These are phyloP conservation scores for Imbricaverruca yamaguchii DNA, from an alignment of 2,888 invertebrate species.

Conservation along the genomic window DNA sequence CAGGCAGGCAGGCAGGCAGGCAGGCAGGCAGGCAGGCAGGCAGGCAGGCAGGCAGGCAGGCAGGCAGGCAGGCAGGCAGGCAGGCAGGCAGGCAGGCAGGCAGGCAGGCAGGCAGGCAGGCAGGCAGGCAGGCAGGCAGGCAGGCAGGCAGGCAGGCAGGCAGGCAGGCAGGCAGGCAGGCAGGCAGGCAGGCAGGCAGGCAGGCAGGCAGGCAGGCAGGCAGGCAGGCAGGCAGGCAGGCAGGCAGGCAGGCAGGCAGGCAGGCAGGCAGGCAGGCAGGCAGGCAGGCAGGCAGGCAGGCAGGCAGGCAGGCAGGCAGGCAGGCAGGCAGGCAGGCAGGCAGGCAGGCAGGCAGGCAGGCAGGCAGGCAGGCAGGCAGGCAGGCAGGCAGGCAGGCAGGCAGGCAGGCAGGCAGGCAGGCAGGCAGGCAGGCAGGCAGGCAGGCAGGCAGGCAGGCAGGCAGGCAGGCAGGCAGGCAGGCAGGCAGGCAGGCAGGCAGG, in stretches of 20 bases:
- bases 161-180: neutral
- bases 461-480: neutral
- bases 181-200: too few relatives aligned
- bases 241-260: too few relatives aligned
- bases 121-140: neutral
- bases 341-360: neutral
- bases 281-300: too few relatives aligned
- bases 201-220: too few relatives aligned
- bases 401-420: neutral
- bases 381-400: neutral
- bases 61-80: neutral
- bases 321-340: too few relatives aligned
- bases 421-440: neutral
- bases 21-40: too few relatives aligned
- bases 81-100: neutral
- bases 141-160: neutral
- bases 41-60: too few relatives aligned
- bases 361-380: neutral
- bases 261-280: too few relatives aligned
- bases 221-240: too few relatives aligned
- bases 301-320: too few relatives aligned
- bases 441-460: neutral
- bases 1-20: too few relatives aligned
- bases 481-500: neutral
- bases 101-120: neutral